phyloP scores from a whole-genome alignment of 2,888 invertebrate genomes.

The Polydrusus pterygomalis region DNA sequence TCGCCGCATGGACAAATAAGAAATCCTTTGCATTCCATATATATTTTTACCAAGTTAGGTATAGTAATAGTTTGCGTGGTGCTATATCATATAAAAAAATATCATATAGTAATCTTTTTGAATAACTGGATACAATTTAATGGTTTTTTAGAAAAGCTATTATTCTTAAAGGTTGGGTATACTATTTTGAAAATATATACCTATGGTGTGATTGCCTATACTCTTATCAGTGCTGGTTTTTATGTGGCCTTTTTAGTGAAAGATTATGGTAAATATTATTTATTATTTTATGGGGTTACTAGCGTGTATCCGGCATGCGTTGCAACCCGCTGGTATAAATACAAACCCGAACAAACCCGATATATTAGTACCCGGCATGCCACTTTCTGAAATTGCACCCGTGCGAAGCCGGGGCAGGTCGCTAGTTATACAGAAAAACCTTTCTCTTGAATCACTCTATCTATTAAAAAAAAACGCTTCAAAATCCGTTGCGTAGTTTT shows the following conservation, averaged over 20 bases:
- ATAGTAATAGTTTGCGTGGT: constrained; percentile 2
- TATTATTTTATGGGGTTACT: background rate
- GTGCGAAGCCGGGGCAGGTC: too few relatives aligned
- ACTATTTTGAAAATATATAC: background rate
- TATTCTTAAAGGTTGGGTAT: background rate
- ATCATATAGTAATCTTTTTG: constrained; percentile 6
- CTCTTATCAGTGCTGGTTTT: background rate
- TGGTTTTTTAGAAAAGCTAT: background rate
- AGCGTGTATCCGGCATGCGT: too few relatives aligned
- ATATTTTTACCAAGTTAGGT: constrained; percentile 20
- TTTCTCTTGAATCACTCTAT: too few relatives aligned
- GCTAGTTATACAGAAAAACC: too few relatives aligned
- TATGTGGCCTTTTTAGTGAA: background rate
- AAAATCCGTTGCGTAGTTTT: too few relatives aligned
- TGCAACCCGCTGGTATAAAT: too few relatives aligned
- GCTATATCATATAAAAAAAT: constrained; percentile 8
- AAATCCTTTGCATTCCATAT: constrained; percentile 15
- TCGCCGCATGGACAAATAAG: background rate
- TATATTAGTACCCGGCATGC: too few relatives aligned
- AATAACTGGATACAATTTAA: constrained; percentile 9
- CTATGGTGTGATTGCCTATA: background rate
- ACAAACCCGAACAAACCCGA: too few relatives aligned
- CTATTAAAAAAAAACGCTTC: too few relatives aligned
- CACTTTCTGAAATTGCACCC: too few relatives aligned
- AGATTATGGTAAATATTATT: constrained; percentile 9